Evolutionary conservation across 35 echinoderm and acorn worm genomes (phyloP), one percentile per base, ranked within the genome.

Genomic region (Apostichopus japonicus): DNA sequence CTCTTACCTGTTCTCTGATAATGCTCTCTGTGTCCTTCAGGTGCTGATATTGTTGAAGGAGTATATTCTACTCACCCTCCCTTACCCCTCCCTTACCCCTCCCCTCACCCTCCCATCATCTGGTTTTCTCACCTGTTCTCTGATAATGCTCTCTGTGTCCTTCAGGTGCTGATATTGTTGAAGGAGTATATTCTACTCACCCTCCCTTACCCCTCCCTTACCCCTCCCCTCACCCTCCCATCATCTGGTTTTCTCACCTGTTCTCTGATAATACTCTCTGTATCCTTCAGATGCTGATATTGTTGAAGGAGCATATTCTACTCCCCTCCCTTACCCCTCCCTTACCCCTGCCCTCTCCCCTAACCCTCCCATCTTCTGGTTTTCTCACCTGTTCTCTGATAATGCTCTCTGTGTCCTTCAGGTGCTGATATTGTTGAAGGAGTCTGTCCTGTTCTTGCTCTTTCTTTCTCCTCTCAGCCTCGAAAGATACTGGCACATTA

Each of bases 1-100:
- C 2, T 17, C 89, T 77, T 62, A 98, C 97, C 91, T 96, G 97
- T 87, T 98, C 97, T 73, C 24, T 94, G 44, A 96, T 92, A n/a
- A 98, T 98, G 65, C 88, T 90, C 67, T 98, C 97, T 75, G 97
- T 98, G 79, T 98, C 97, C 65, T 98, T 98, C 94, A 98, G 72
- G 79, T 98, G 97, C 71, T 98, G 97, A 27, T 93, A 96, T 87
- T 96, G 94, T 71, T 98, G 94, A 15, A 96, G 62, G 8, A 98
- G 87, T n/a, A 92, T 76, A 80, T 98, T 94, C 80, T 98, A 93
- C 86, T 98, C 96, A 53, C 94, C 92, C 63, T 98, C 96, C 79
- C 96, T 98, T 14, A 92, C 13, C 57, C 57, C 57, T 61, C 4
- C 17, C 15, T n/a, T n/a, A n/a, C n/a, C 15, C 15, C 17, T 6